Evolutionary conservation across 2,113 vertebrate genomes (phyloP), one percentile per base, ranked within the genome.

Genomic region (Passer domesticus): DNA sequence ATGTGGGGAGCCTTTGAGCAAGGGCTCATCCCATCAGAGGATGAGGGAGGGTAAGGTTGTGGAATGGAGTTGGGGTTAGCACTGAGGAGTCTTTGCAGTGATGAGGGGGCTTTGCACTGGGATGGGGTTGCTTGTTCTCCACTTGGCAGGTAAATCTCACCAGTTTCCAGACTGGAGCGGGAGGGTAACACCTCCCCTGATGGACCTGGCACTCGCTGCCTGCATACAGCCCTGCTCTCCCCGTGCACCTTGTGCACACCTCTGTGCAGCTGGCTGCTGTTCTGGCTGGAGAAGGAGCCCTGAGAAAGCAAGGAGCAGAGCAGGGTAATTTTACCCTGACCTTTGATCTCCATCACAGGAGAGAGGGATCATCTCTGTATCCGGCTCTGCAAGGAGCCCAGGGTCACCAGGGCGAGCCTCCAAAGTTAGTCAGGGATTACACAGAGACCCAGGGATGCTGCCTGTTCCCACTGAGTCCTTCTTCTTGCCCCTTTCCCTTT

Each of bases 351-450:
- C 44, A 64, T 50, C 76, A 31, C 73, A 82, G 79, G 83, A 78
- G 79, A 91, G 66, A 75, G 64, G 39, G 95, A 97, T 97, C 95
- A 97, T 95, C 96, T 92, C 95, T 91, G 90, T 90, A 95, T 94
- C 95, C 92, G 39, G 93, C 89, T 95, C 90, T 95, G 75, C 83
- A 90, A 97, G 96, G 70, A 94, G 90, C 76, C 92, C 59, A 68
- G 92, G 97, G 95, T 96, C 93, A 97, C 91, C 91, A 73, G 91
- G 83, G 82, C 23, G 6, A 95, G 80, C 74, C 22, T 58, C 63
- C 6, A 3, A 89, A 91, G 91, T 89, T 92, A 28, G 30, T 66
- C 69, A 78, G 60, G 59, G 95, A 97, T 97, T 97, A 97, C 39
- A 63, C 22, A 39, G 95, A 52, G 73, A 89, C 79, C 64, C 82